Percentiles rank a stretch among this genome's conserved stretches.
Evolutionary conservation across 2,113 vertebrate genomes (phyloP).

Genomic region (Potamarius usumacintae): DNA sequence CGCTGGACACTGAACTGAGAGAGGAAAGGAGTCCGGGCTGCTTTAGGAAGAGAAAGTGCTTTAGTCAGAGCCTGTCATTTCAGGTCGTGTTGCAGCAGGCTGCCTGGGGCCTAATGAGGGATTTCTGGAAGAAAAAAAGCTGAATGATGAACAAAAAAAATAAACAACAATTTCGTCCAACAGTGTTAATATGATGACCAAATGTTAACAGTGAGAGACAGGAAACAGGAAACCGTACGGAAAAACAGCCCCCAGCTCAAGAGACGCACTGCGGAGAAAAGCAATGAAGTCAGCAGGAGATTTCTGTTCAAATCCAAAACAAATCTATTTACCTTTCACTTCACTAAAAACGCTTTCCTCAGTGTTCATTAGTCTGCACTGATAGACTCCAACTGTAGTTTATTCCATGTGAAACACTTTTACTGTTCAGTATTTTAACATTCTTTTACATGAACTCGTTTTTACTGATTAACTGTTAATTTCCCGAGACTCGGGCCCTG

Average conservation of each 20-base stretch:
- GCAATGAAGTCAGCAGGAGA: neutral
- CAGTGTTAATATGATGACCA: neutral
- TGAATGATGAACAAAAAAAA: neutral
- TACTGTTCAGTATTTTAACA: neutral
- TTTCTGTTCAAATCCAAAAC: neutral
- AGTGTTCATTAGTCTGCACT: neutral
- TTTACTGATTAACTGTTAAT: neutral
- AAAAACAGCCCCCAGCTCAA: neutral
- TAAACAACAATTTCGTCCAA: neutral
- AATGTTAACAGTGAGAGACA: neutral
- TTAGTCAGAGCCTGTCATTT: neutral
- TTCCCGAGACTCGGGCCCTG: neutral
- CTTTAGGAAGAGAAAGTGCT: neutral
- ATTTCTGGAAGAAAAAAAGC: neutral
- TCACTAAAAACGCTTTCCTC: neutral
- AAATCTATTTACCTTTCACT: too few species aligned
- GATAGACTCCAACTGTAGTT: neutral
- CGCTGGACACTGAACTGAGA: neutral
- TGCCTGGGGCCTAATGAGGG: constrained; percentile 22
- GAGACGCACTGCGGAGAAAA: too few species aligned
- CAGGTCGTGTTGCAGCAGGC: constrained; percentile 22
- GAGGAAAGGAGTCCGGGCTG: neutral
- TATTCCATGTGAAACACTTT: neutral
- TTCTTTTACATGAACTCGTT: neutral
- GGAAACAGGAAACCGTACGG: neutral